Evolutionary conservation across 2,888 invertebrate species (phyloP).

Genomic region (Acanthosepion lycidas): DNA sequence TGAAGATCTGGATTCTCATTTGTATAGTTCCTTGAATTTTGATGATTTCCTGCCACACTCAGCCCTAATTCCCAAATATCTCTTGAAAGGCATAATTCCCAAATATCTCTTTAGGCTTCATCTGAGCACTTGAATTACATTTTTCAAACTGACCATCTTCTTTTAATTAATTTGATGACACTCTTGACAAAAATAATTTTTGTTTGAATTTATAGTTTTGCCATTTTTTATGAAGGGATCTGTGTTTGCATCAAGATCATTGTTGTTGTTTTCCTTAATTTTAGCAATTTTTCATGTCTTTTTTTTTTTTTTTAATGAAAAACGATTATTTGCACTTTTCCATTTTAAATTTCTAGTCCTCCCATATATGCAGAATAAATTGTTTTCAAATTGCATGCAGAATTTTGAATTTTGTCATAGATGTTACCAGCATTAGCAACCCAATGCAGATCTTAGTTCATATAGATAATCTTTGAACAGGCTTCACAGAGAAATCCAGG

Average conservation of each 20-base stretch:
- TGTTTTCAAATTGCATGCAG: neutral
- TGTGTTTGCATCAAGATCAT: neutral
- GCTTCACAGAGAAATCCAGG: neutral
- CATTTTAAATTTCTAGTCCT: neutral
- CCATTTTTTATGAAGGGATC: neutral
- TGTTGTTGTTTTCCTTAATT: neutral
- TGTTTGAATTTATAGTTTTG: too few species aligned
- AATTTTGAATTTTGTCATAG: neutral
- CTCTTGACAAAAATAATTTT: too few species aligned
- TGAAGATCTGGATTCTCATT: too few species aligned
- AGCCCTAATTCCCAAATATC: too few species aligned
- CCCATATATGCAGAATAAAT: neutral
- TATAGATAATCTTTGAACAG: neutral
- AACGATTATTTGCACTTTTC: neutral
- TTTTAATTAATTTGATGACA: too few species aligned
- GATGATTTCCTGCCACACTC: too few species aligned
- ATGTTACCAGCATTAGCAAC: neutral
- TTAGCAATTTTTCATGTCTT: neutral
- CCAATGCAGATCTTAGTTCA: neutral
- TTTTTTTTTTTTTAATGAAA: neutral
- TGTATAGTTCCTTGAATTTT: too few species aligned
- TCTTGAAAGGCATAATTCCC: too few species aligned
- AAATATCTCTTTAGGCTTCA: too few species aligned
- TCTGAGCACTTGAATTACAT: too few species aligned
- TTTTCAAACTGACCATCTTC: too few species aligned